Percentiles rank a stretch among this genome's conserved stretches.
Evolutionary conservation across 2,113 vertebrate genomes (phyloP).

Genomic region (Oncorhynchus clarkii): DNA sequence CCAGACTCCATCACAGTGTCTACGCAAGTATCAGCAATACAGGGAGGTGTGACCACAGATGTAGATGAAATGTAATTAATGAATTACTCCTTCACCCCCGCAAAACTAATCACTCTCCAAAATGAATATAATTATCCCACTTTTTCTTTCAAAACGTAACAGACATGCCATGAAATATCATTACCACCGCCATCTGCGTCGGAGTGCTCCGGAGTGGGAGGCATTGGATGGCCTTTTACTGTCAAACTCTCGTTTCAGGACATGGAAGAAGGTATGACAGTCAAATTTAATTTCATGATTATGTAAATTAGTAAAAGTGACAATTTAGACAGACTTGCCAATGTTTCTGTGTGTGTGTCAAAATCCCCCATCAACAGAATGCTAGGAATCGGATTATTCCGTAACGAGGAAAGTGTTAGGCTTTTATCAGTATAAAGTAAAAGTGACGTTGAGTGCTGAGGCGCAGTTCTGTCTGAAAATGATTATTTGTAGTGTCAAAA

Average conservation of each 20-base stretch:
- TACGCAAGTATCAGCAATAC: constrained; percentile 47
- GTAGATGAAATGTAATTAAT: constrained; percentile 58
- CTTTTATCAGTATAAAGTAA: constrained; percentile 18
- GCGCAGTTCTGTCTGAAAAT: not conserved
- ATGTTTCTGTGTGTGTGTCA: constrained; percentile 27
- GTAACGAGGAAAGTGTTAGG: constrained; percentile 33
- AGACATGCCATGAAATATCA: constrained; percentile 68
- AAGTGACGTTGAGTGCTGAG: constrained; percentile 30
- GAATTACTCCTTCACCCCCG: constrained; percentile 63
- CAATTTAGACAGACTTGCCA: constrained; percentile 44
- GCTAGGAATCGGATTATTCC: constrained; percentile 44
- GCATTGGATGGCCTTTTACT: constrained; percentile 49
- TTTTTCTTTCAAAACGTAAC: constrained; percentile 55
- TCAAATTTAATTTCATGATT: constrained; percentile 61
- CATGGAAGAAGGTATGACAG: constrained; percentile 57
- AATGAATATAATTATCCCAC: constrained; percentile 65
- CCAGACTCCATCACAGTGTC: not conserved
- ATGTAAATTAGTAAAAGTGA: constrained; percentile 57
- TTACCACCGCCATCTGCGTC: constrained; percentile 58
- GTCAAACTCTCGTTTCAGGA: constrained; percentile 52
- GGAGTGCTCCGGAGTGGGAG: constrained; percentile 45
- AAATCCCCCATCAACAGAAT: constrained; percentile 28
- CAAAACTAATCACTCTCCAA: constrained; percentile 66
- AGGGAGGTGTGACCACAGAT: constrained; percentile 57
- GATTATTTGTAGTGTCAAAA: constrained; percentile 1